phyloP scores from a whole-genome alignment of 2,113 vertebrate genomes.

The Asarcornis scutulata region DNA sequence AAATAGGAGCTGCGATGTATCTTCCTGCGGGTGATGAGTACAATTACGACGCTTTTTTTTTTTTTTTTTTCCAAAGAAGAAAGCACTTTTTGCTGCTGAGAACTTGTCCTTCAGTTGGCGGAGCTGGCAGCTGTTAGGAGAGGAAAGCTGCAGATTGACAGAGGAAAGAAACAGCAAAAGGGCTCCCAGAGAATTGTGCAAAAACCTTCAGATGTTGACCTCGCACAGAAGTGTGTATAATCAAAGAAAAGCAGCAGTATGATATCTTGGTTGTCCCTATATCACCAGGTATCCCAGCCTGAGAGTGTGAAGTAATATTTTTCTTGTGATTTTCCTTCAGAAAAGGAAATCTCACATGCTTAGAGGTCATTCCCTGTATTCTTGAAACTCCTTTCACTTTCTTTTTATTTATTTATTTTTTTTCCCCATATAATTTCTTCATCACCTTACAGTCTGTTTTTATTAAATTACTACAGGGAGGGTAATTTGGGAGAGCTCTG shows the following conservation, averaged over 20 bases:
- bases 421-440: background rate
- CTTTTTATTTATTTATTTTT: background rate
- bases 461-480: background rate
- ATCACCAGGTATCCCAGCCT: background rate
- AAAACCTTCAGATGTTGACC: constrained; percentile 7
- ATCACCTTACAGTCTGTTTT: background rate
- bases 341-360: background rate
- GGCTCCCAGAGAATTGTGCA: background rate
- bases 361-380: background rate
- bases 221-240: background rate
- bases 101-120: background rate
- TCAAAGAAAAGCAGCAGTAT: background rate
- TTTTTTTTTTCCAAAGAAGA: background rate
- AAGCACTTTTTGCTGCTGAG: background rate
- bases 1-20: background rate
- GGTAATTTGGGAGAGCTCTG: background rate
- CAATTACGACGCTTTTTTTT: background rate
- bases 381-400: background rate
- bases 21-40: constrained; percentile 12
- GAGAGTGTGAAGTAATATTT: background rate
- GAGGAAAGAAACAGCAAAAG: constrained; percentile 6
- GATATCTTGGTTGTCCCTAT: background rate
- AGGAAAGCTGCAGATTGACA: background rate
- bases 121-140: background rate
- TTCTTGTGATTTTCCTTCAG: background rate